Conservation (phyloP, 2,113 vertebrate genomes). For the Hemiscyllium ocellatum region DNA sequence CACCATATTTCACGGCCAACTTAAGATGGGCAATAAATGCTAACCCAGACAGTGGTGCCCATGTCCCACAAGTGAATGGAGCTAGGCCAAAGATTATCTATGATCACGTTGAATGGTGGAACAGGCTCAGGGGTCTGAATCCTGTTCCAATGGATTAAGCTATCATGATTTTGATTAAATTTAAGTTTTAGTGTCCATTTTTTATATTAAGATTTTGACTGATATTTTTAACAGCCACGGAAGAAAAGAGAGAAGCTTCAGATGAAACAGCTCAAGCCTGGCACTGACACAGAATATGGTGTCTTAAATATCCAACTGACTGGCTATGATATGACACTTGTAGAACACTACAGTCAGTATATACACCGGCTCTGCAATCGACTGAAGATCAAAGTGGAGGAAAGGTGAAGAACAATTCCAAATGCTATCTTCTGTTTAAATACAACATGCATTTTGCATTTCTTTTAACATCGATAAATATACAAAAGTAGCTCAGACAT, state of each 20-base stretch:
- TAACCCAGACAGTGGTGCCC: too few species aligned
- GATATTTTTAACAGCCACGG: slow-evolving; percentile 54
- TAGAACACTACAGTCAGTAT: slow-evolving; percentile 75
- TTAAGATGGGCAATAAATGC: too few species aligned
- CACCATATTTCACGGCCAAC: too few species aligned
- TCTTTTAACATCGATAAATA: not conserved
- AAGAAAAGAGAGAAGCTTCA: slow-evolving; percentile 64
- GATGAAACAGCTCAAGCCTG: slow-evolving; percentile 58
- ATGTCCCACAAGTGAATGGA: too few species aligned
- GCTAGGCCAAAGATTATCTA: too few species aligned
- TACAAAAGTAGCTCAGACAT: not conserved
- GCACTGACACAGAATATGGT: slow-evolving; percentile 63
- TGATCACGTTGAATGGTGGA: too few species aligned
- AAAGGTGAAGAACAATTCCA: slow-evolving; percentile 58
- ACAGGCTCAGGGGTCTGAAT: too few species aligned
- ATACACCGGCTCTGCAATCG: slow-evolving; percentile 78
- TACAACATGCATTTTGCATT: not conserved
- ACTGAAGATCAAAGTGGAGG: slow-evolving; percentile 61
- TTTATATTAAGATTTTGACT: not conserved
- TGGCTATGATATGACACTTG: slow-evolving; percentile 75
- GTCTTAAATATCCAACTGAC: slow-evolving; percentile 72
- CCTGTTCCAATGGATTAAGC: not conserved
- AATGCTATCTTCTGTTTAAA: not conserved
- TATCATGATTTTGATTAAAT: not conserved
- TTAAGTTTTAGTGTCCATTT: not conserved